These are phyloP conservation scores for Danio kyathit DNA, from an alignment of 2,797 vertebrate species.

Conservation along the genomic window DNA sequence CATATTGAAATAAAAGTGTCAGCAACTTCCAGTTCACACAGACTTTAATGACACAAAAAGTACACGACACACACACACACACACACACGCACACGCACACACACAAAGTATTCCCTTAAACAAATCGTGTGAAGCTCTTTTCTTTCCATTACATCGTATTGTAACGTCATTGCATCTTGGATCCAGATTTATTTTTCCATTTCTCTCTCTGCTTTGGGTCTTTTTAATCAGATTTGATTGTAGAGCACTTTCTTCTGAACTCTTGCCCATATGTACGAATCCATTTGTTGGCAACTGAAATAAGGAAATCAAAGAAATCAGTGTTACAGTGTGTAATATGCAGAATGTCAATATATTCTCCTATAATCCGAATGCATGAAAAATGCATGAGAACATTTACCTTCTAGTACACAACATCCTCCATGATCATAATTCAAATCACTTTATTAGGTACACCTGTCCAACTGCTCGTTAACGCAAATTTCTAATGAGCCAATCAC, in stretches of 20 bases:
- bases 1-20: no score
- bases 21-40: neutral
- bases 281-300: slow-evolving; percentile 67
- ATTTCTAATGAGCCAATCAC: no score
- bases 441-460: no score
- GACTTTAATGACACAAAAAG: neutral
- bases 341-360: neutral
- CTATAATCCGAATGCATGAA: neutral
- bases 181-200: neutral
- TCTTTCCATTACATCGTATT: neutral
- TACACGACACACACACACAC: no score
- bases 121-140: neutral
- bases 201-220: neutral
- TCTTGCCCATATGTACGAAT: slow-evolving; percentile 60
- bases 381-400: no score
- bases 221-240: slow-evolving; percentile 51
- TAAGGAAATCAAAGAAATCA: neutral
- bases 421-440: no score
- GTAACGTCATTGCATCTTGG: neutral
- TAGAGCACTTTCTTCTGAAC: slow-evolving; percentile 61
- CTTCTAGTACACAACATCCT: no score
- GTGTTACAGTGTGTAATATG: neutral
- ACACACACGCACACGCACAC: neutral
- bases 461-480: no score
- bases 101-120: neutral